These are phyloP conservation scores for Acrocephalus arundinaceus DNA, from an alignment of 2,113 vertebrate species.

Conservation along the genomic window DNA sequence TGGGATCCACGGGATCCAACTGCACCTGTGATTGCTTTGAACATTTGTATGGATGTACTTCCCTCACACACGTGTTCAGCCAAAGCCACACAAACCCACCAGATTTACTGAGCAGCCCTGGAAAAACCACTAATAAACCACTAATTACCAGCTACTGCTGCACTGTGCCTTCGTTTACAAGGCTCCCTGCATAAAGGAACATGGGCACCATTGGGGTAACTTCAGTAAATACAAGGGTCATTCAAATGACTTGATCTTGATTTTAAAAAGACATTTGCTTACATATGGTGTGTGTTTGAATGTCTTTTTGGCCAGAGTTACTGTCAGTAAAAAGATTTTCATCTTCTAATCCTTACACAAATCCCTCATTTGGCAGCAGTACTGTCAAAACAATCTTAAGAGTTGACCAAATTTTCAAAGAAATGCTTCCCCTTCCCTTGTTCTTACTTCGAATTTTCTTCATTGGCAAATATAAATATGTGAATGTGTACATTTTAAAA, in stretches of 20 bases:
- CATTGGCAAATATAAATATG: background rate
- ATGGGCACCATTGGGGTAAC: background rate
- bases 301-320: background rate
- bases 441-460: background rate
- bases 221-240: background rate
- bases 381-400: background rate
- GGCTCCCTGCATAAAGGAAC: background rate
- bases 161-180: background rate
- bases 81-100: background rate
- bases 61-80: background rate
- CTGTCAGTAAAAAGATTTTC: background rate
- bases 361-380: background rate
- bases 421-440: background rate
- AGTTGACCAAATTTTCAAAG: background rate
- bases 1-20: background rate
- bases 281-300: background rate
- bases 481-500: background rate
- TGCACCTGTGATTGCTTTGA: background rate
- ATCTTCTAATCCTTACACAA: background rate
- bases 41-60: rapidly evolving
- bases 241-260: background rate
- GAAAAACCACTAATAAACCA: background rate
- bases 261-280: background rate
- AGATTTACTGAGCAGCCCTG: background rate
- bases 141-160: background rate